phyloP scores from a whole-genome alignment of 2,797 vertebrate species.

The Myiotriccus ornatus region DNA sequence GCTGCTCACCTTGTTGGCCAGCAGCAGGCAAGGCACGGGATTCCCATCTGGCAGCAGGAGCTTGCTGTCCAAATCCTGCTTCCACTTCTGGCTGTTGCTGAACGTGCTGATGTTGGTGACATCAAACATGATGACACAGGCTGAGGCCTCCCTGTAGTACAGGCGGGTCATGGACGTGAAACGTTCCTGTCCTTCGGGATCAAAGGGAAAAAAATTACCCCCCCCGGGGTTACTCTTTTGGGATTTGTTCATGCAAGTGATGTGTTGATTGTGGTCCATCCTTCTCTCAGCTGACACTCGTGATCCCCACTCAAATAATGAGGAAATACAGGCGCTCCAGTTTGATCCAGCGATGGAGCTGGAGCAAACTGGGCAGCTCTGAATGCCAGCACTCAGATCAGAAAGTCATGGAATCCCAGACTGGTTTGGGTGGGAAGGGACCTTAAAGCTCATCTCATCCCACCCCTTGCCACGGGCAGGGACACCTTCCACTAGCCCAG shows the following conservation, averaged over 20 bases:
- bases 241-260: rapidly evolving
- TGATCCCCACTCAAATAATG: rapidly evolving
- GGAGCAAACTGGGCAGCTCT: background rate
- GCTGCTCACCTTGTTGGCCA: slow-evolving; percentile 85
- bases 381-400: background rate
- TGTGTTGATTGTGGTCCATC: rapidly evolving
- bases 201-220: background rate
- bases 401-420: rapidly evolving
- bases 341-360: background rate
- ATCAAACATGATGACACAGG: slow-evolving; percentile 86
- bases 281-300: background rate
- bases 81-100: slow-evolving; percentile 84
- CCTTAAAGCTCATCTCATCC: background rate
- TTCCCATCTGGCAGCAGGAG: slow-evolving; percentile 75
- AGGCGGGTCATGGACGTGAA: slow-evolving; percentile 89
- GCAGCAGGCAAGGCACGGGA: slow-evolving; percentile 82
- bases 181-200: slow-evolving; percentile 76
- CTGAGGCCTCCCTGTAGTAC: slow-evolving; percentile 84
- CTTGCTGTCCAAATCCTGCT: slow-evolving; percentile 87
- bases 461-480: background rate
- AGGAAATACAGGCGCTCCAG: background rate
- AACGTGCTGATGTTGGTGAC: slow-evolving; percentile 81
- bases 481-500: background rate
- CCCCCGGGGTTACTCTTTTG: rapidly evolving
- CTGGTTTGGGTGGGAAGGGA: background rate